Percentiles rank a stretch among this genome's conserved stretches.
Evolutionary conservation across 2,797 vertebrate species (phyloP).

Genomic region (Cuniculus paca): DNA sequence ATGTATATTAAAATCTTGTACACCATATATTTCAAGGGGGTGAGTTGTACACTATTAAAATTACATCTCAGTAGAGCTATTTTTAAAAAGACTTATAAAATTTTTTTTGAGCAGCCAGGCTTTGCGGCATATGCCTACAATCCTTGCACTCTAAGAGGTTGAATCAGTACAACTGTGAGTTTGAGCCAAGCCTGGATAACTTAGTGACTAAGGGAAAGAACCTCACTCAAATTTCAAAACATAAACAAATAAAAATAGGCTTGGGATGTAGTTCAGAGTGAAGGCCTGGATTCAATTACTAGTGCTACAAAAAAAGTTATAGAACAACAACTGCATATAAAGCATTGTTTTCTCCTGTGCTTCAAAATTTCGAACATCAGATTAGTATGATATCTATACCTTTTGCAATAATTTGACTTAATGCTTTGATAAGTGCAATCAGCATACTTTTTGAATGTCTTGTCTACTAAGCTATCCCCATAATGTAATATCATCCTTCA

Average conservation of each 20-base stretch:
- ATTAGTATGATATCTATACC: background rate
- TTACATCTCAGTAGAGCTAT: background rate
- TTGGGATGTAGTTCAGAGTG: background rate
- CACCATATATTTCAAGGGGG: background rate
- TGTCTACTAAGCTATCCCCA: background rate
- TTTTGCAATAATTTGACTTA: background rate
- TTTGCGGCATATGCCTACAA: background rate
- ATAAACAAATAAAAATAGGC: background rate
- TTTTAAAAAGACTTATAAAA: background rate
- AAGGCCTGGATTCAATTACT: background rate
- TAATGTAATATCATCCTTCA: background rate
- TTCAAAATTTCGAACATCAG: background rate
- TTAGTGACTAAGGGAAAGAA: background rate
- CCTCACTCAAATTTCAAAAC: background rate
- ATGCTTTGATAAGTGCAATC: background rate
- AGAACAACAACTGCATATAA: background rate
- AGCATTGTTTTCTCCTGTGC: background rate
- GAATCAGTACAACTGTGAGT: background rate
- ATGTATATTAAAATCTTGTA: background rate
- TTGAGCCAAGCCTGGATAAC: background rate
- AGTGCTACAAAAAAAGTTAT: background rate
- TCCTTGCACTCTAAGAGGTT: background rate
- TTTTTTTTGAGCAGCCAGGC: background rate
- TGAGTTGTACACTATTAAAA: background rate
- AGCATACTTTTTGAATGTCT: background rate